Evolutionary conservation across 64 coral and sea anemone genomes (phyloP).

Genomic region (Pachyseris speciosa): DNA sequence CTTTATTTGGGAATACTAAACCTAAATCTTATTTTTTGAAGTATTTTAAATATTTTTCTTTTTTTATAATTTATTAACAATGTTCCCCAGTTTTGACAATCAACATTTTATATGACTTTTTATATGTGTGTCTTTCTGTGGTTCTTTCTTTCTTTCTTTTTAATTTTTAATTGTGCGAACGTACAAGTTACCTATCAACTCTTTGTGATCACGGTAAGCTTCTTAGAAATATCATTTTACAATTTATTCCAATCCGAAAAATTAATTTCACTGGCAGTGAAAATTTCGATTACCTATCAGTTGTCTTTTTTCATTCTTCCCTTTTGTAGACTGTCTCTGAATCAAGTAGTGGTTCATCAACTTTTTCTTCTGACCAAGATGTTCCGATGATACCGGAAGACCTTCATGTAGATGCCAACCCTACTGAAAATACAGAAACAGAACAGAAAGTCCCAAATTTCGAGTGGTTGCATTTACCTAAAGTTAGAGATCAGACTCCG

Average conservation of each 20-base stretch:
- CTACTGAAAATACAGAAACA: background rate
- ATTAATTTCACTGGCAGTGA: too few species aligned
- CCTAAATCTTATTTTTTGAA: too few species aligned
- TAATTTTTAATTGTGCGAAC: too few species aligned
- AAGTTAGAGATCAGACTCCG: background rate
- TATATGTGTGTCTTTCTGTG: too few species aligned
- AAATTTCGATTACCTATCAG: background rate
- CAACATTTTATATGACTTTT: too few species aligned
- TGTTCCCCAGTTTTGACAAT: too few species aligned
- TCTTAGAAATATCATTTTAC: slow-evolving; percentile 3
- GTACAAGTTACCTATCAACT: background rate
- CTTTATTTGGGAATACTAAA: too few species aligned
- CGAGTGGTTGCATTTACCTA: background rate
- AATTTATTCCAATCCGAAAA: background rate
- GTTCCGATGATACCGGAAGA: background rate
- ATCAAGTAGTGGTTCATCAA: slow-evolving; percentile 71
- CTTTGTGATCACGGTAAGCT: too few species aligned
- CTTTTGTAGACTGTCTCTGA: slow-evolving; percentile 64
- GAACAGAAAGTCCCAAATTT: background rate
- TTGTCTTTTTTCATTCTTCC: slow-evolving; percentile 38
- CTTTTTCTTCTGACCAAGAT: slow-evolving; percentile 68
- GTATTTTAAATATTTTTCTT: too few species aligned
- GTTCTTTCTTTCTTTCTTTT: too few species aligned
- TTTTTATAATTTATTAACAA: too few species aligned
- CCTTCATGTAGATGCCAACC: background rate